These are phyloP conservation scores for Lycocerus yunnanus DNA, from an alignment of 2,888 invertebrate genomes.

Conservation along the genomic window DNA sequence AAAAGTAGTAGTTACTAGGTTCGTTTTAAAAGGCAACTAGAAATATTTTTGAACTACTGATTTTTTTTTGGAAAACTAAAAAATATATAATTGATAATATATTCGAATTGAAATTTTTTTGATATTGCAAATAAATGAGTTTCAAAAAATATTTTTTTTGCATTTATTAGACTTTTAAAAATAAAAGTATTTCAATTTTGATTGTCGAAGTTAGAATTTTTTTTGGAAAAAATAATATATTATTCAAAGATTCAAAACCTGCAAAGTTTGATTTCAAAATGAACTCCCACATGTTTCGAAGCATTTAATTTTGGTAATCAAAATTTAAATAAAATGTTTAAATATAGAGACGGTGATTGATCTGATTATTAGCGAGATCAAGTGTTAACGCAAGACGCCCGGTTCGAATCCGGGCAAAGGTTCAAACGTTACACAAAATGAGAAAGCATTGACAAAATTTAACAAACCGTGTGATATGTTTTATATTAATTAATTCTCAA, in stretches of 20 bases:
- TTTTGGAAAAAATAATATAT: neutral
- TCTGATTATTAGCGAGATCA: too few species aligned
- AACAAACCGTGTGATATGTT: too few species aligned
- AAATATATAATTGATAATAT: neutral
- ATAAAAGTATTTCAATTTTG: neutral
- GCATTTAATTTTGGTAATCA: slow-evolving; percentile 12
- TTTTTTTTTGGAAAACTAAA: neutral
- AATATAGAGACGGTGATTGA: too few species aligned
- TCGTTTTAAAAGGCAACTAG: neutral
- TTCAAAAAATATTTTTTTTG: neutral
- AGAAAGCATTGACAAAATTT: too few species aligned
- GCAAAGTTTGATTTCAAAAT: neutral
- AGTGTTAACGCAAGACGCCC: too few species aligned
- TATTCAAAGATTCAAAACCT: slow-evolving; percentile 3
- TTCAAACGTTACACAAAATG: too few species aligned
- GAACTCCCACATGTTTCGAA: neutral
- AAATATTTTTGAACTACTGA: neutral
- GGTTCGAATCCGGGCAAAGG: too few species aligned
- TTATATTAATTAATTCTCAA: too few species aligned
- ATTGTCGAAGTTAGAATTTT: neutral
- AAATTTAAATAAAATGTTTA: too few species aligned
- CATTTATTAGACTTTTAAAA: neutral
- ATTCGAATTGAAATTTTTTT: too few species aligned
- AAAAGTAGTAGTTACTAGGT: neutral
- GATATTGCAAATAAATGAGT: neutral